phyloP scores from a whole-genome alignment of 2,113 vertebrate species.

The Dryoscopus gambensis region DNA sequence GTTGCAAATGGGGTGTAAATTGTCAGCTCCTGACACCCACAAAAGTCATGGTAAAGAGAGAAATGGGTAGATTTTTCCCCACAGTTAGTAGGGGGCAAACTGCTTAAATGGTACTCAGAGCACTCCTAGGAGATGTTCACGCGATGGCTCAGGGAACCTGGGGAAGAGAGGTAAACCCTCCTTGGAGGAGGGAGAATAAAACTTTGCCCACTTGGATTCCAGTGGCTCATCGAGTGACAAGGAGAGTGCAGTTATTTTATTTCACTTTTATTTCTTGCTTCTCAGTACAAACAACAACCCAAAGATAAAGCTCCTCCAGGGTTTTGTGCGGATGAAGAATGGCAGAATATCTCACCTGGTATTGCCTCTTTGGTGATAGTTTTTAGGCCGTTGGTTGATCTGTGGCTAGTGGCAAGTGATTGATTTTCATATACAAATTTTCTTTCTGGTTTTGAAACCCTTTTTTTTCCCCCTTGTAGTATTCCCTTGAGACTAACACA shows the following conservation, averaged over 20 bases:
- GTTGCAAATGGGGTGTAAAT: neutral
- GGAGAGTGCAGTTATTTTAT: neutral
- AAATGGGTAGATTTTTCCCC: neutral
- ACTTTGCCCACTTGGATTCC: neutral
- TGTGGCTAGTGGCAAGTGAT: neutral
- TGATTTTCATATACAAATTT: neutral
- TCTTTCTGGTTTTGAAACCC: neutral
- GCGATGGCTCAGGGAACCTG: neutral
- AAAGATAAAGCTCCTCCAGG: neutral
- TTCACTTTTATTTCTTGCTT: neutral
- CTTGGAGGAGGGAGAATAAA: neutral
- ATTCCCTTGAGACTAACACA: neutral
- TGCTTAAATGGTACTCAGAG: neutral
- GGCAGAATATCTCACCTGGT: neutral
- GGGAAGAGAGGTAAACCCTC: neutral
- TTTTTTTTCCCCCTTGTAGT: accelerated
- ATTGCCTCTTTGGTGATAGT: neutral
- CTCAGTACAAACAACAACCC: neutral
- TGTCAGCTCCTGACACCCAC: neutral
- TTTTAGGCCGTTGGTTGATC: neutral
- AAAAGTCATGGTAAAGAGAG: neutral
- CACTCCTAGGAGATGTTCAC: neutral
- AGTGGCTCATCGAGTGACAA: neutral
- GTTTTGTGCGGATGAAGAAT: neutral
- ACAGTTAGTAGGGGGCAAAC: neutral